phyloP scores from a whole-genome alignment of 2,888 invertebrate genomes.

The Melieria crassipennis region DNA sequence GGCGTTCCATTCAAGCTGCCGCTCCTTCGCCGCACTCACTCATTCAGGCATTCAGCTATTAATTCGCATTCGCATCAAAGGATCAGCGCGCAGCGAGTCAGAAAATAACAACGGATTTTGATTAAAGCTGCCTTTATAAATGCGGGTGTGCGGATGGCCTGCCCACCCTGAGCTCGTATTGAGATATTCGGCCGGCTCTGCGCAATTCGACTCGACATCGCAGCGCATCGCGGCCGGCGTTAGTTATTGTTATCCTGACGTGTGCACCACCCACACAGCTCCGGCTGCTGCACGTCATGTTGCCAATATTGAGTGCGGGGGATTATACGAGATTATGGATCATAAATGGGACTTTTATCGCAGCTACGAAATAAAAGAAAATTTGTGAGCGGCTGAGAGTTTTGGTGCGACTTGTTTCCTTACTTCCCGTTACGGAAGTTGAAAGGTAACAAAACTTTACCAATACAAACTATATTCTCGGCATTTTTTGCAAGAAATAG shows the following conservation, averaged over 20 bases:
- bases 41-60: conserved; percentile 42
- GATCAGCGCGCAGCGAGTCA: conserved; percentile 70
- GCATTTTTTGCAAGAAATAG: no score
- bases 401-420: neutral
- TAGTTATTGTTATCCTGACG: conserved; percentile 15
- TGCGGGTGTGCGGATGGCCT: neutral
- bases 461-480: no score
- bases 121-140: conserved; percentile 63
- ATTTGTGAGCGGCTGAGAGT: neutral
- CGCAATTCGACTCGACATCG: neutral
- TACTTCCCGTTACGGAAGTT: conserved; percentile 9
- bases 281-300: conserved; percentile 48
- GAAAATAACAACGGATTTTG: conserved; percentile 71
- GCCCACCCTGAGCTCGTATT: no score
- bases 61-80: conserved; percentile 64
- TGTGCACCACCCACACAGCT: neutral
- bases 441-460: conserved; percentile 19
- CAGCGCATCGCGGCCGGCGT: conserved; percentile 14
- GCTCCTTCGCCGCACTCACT: conserved; percentile 33
- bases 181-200: neutral
- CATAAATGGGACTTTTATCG: conserved; percentile 64
- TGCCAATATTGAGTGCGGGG: conserved; percentile 55
- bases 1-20: neutral
- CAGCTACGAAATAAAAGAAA: conserved; percentile 27
- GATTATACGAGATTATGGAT: conserved; percentile 64